Percentiles rank a stretch among this genome's conserved stretches.
phyloP scores from a whole-genome alignment of 2,888 invertebrate genomes.

The Microctonus aethiopoides region DNA sequence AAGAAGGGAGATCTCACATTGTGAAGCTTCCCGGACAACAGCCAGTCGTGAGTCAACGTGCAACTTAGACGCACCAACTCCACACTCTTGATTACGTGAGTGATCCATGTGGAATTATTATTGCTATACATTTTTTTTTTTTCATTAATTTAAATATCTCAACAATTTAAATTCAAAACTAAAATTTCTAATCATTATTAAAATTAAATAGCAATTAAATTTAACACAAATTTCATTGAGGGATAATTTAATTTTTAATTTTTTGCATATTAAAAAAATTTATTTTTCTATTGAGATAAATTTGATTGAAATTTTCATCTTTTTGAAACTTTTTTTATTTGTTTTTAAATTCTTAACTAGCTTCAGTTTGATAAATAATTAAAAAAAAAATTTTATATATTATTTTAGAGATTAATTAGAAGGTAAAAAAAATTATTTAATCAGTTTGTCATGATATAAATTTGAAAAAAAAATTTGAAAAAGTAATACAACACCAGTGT shows the following conservation, averaged over 20 bases:
- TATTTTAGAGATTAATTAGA: too few species aligned
- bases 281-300: too few species aligned
- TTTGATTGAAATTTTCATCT: too few species aligned
- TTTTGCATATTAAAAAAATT: too few species aligned
- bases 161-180: neutral
- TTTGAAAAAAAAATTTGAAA: neutral
- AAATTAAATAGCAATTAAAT: too few species aligned
- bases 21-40: slow-evolving; percentile 51
- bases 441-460: neutral
- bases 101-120: slow-evolving; percentile 37
- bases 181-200: neutral
- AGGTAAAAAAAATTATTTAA: neutral
- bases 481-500: slow-evolving; percentile 53
- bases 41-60: slow-evolving; percentile 64
- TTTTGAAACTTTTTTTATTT: too few species aligned
- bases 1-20: slow-evolving; percentile 52
- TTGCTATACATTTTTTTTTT: neutral
- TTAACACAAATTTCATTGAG: too few species aligned
- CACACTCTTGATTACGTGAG: slow-evolving; percentile 40
- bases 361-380: too few species aligned
- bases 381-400: too few species aligned
- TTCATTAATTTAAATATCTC: neutral
- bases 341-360: too few species aligned
- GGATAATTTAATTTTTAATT: too few species aligned
- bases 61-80: slow-evolving; percentile 59